Evolutionary conservation across 2,888 invertebrate species (phyloP).

Genomic region (Disparrhopalites patrizii): DNA sequence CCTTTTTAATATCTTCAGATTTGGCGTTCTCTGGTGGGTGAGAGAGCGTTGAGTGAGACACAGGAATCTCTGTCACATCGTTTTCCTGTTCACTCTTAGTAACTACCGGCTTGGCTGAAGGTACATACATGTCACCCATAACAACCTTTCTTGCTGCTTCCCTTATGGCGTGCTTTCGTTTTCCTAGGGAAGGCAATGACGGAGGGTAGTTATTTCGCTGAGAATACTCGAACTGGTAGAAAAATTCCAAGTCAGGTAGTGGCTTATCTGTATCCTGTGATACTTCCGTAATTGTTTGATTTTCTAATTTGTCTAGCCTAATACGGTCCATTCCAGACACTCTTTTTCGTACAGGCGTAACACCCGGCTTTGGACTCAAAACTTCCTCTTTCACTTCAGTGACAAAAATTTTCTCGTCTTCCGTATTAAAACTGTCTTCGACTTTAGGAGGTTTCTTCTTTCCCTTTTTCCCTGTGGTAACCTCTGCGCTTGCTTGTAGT

Average conservation of each 20-base stretch:
- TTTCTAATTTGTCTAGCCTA: conserved; percentile 3
- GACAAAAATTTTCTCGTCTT: not conserved
- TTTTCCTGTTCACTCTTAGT: too few relatives aligned
- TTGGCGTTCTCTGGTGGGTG: too few relatives aligned
- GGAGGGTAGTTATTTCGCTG: conserved; percentile 25
- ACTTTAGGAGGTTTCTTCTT: conserved; percentile 6
- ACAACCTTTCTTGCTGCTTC: too few relatives aligned
- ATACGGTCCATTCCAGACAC: not conserved
- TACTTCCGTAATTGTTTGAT: conserved; percentile 21
- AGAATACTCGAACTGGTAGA: conserved; percentile 14
- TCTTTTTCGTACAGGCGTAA: not conserved
- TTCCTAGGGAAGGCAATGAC: conserved; percentile 8
- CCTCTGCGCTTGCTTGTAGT: too few relatives aligned
- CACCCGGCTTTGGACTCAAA: not conserved
- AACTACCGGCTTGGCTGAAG: too few relatives aligned
- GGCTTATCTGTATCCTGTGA: conserved; percentile 8
- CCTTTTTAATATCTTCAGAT: too few relatives aligned
- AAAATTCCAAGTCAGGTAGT: conserved; percentile 13
- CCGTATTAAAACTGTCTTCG: not conserved
- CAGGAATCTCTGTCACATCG: too few relatives aligned
- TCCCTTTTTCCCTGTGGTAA: not conserved
- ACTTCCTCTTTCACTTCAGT: not conserved
- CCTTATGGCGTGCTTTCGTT: not conserved
- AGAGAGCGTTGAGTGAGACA: too few relatives aligned
- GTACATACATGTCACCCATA: too few relatives aligned